phyloP scores from a whole-genome alignment of 1,140 invertebrate genomes.

The Drosophila teissieri region DNA sequence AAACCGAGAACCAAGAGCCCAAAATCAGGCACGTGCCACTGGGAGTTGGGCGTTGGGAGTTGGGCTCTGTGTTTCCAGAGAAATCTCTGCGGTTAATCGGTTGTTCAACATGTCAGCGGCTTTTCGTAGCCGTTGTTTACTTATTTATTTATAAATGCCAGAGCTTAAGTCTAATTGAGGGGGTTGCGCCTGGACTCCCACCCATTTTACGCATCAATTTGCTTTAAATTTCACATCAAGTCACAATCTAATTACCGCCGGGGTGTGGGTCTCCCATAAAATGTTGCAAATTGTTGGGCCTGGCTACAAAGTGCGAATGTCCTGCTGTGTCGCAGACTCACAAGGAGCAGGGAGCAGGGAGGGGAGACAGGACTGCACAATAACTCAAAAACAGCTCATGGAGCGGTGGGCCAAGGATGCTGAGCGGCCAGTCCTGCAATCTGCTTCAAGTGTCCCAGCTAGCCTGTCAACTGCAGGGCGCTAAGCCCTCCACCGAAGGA shows the following conservation, averaged over 20 bases:
- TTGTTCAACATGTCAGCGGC: conserved; percentile 79
- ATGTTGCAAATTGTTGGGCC: conserved; percentile 64
- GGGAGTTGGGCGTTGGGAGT: background rate
- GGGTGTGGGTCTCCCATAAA: conserved; percentile 35
- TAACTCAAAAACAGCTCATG: conserved; percentile 76
- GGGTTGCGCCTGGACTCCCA: background rate
- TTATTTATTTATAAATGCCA: conserved; percentile 65
- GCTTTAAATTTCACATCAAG: conserved; percentile 46
- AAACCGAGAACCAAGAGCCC: conserved; percentile 26
- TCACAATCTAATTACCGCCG: conserved; percentile 50
- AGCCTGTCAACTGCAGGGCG: conserved; percentile 63
- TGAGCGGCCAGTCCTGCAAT: conserved; percentile 52
- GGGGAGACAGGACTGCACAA: conserved; percentile 57
- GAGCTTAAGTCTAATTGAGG: conserved; percentile 28
- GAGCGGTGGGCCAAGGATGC: conserved; percentile 30
- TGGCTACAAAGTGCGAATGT: conserved; percentile 64
- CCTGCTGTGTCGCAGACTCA: conserved; percentile 65
- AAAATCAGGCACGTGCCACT: conserved; percentile 66
- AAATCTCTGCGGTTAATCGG: conserved; percentile 81
- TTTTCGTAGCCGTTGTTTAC: conserved; percentile 60
- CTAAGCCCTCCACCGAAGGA: background rate
- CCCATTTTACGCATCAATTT: conserved; percentile 60
- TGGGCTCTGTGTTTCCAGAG: background rate
- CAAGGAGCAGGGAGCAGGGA: conserved; percentile 24
- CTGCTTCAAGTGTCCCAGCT: conserved; percentile 71